phyloP scores from a whole-genome alignment of 2,113 vertebrate species.

The Sula dactylatra region DNA sequence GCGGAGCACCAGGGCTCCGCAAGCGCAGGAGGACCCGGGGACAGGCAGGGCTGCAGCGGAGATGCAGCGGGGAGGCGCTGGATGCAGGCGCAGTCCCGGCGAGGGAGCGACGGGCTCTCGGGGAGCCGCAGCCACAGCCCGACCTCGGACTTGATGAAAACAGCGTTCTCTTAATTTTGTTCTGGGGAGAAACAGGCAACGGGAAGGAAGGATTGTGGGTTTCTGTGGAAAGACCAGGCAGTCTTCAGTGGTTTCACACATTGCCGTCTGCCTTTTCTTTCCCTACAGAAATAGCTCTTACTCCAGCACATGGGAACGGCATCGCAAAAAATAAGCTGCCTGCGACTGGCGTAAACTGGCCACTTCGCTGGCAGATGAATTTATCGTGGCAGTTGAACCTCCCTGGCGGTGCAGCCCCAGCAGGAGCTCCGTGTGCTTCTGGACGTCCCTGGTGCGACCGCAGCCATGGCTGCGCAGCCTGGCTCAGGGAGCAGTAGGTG shows the following conservation, averaged over 20 bases:
- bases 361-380: background rate
- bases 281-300: background rate
- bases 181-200: background rate
- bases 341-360: background rate
- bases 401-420: background rate
- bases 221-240: background rate
- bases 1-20: accelerated
- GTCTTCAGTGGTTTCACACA: background rate
- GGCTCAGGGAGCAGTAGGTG: background rate
- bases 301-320: background rate
- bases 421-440: background rate
- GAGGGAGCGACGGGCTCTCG: accelerated
- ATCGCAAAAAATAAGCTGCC: background rate
- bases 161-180: accelerated
- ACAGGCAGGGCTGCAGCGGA: background rate
- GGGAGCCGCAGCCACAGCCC: background rate
- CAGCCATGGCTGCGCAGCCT: background rate
- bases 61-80: background rate
- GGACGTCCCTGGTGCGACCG: background rate
- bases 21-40: accelerated
- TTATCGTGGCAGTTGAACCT: accelerated
- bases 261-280: background rate
- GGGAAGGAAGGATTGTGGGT: background rate
- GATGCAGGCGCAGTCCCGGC: accelerated
- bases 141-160: background rate